Evolutionary conservation across 1,140 invertebrate genomes (phyloP).

Genomic region (Charaxes varanes): DNA sequence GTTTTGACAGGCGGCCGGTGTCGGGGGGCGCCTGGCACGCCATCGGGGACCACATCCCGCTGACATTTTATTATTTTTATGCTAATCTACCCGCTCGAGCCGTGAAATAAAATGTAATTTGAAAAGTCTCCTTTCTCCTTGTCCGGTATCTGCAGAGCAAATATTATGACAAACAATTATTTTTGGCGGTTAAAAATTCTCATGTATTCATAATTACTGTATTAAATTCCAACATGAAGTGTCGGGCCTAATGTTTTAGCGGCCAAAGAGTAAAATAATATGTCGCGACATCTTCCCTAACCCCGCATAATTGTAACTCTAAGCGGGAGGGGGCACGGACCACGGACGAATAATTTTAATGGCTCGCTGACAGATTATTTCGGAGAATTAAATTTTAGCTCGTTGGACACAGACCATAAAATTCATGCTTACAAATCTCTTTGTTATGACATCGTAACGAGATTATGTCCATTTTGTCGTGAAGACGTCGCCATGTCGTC

Average conservation of each 20-base stretch:
- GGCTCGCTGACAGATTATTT: constrained; percentile 68
- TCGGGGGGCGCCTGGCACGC: constrained; percentile 27
- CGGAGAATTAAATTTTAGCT: constrained; percentile 73
- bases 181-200: constrained; percentile 9
- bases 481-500: constrained; percentile 61
- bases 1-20: constrained; percentile 38
- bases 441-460: constrained; percentile 72
- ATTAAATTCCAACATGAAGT: constrained; percentile 15
- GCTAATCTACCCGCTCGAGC: constrained; percentile 43
- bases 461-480: constrained; percentile 67
- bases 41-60: constrained; percentile 37
- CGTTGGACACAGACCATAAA: constrained; percentile 72
- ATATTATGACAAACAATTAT: constrained; percentile 17
- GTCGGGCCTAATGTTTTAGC: constrained; percentile 19
- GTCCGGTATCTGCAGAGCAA: constrained; percentile 8
- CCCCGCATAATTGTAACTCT: constrained; percentile 37
- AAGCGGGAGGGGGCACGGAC: constrained; percentile 38
- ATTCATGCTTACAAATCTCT: constrained; percentile 72
- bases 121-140: constrained; percentile 16
- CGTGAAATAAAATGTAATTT: constrained; percentile 46
- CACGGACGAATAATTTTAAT: constrained; percentile 69
- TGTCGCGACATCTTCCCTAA: constrained; percentile 33
- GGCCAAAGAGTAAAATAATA: no score
- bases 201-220: constrained; percentile 11
- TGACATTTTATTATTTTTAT: constrained; percentile 67